Evolutionary conservation across 2,797 vertebrate genomes (phyloP).

Genomic region (Sebastes matsubarae): DNA sequence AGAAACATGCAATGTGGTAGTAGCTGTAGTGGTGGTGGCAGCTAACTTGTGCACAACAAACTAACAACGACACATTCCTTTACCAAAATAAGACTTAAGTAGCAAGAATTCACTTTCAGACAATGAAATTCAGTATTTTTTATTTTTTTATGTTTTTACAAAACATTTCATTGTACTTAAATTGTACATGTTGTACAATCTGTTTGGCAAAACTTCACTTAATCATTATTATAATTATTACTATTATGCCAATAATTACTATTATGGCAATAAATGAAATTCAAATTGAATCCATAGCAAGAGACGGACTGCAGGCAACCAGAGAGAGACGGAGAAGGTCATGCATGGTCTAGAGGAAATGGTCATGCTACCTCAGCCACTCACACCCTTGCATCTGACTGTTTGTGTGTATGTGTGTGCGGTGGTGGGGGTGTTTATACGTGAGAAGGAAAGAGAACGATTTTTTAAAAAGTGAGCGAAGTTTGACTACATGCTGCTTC

Average conservation of each 20-base stretch:
- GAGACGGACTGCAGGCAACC: neutral
- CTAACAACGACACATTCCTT: neutral
- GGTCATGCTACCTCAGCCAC: constrained; percentile 25
- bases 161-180: neutral
- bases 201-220: neutral
- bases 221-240: neutral
- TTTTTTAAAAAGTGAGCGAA: neutral
- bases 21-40: neutral
- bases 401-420: neutral
- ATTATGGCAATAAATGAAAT: neutral
- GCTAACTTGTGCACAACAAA: neutral
- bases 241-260: no score
- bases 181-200: neutral
- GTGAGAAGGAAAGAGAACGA: neutral
- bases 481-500: no score
- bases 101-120: neutral
- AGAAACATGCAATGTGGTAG: neutral
- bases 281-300: neutral
- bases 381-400: neutral
- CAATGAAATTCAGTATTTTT: no score
- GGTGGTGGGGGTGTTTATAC: neutral
- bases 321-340: neutral
- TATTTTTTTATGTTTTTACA: neutral
- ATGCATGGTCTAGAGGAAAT: constrained; percentile 36
- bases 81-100: neutral